Evolutionary conservation across 2,797 vertebrate species (phyloP).

Genomic region (Aselliscus stoliczkanus): DNA sequence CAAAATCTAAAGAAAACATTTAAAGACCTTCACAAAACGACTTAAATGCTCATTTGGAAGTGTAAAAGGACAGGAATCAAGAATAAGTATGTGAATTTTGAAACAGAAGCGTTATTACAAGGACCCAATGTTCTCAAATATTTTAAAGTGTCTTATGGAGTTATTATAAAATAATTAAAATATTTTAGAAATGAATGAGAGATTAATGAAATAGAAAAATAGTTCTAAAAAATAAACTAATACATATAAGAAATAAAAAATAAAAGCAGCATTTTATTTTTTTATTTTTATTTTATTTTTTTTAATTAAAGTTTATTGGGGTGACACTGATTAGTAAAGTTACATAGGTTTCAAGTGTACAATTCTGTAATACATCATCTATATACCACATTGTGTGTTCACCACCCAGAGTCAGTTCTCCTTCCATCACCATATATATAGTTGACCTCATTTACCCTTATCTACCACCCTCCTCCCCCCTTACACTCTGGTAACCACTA

Average conservation of each 20-base stretch:
- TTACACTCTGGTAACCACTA: too few relatives aligned
- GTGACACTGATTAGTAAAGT: too few relatives aligned
- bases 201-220: not conserved
- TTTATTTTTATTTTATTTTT: too few relatives aligned
- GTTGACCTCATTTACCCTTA: too few relatives aligned
- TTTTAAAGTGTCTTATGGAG: not conserved
- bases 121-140: not conserved
- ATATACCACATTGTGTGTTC: too few relatives aligned
- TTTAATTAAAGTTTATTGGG: too few relatives aligned
- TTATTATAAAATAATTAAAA: conserved; percentile 35
- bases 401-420: too few relatives aligned
- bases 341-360: too few relatives aligned
- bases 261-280: not conserved
- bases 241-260: conserved; percentile 1
- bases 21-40: conserved; percentile 21
- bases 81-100: not conserved
- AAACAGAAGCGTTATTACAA: not conserved
- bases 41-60: conserved; percentile 23
- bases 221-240: conserved; percentile 5
- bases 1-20: conserved; percentile 2
- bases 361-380: too few relatives aligned
- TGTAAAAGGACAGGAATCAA: not conserved
- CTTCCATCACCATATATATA: too few relatives aligned
- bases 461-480: too few relatives aligned
- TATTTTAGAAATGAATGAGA: not conserved